phyloP scores from a whole-genome alignment of 1,140 invertebrate species.

The Microplitis demolitor region DNA sequence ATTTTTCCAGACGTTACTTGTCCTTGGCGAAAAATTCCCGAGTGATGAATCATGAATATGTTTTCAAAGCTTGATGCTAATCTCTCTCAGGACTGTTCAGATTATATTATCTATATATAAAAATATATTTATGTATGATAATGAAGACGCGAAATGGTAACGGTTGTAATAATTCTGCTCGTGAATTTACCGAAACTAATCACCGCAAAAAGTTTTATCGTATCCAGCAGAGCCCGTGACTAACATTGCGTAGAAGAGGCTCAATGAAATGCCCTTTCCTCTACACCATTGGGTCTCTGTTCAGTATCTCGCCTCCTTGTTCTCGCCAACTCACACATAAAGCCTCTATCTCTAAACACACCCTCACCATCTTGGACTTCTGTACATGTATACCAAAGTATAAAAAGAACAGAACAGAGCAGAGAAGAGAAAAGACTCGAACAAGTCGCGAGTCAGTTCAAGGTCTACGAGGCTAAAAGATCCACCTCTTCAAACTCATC shows the following conservation, averaged over 20 bases:
- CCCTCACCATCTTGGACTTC: no score
- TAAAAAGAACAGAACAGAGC: no score
- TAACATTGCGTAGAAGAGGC: constrained; percentile 18
- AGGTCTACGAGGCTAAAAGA: no score
- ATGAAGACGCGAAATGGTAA: constrained; percentile 8
- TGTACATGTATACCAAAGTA: no score
- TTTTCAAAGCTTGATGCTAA: neutral
- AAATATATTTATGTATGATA: neutral
- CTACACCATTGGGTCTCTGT: neutral
- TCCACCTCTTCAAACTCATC: no score
- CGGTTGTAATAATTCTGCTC: neutral
- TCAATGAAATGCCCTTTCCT: constrained; percentile 30
- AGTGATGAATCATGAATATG: neutral
- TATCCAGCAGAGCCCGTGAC: constrained; percentile 6
- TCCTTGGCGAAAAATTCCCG: neutral
- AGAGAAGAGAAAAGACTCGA: no score
- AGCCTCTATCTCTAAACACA: no score
- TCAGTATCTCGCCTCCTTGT: no score
- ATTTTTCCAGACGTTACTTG: neutral
- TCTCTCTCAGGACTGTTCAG: no score
- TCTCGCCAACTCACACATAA: no score
- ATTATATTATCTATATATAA: neutral
- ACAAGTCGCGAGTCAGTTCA: no score
- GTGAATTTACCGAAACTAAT: constrained; percentile 24
- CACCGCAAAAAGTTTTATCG: constrained; percentile 16